These are phyloP conservation scores for Bujurquina vittata DNA, from an alignment of 2,113 vertebrate genomes.

Conservation along the genomic window DNA sequence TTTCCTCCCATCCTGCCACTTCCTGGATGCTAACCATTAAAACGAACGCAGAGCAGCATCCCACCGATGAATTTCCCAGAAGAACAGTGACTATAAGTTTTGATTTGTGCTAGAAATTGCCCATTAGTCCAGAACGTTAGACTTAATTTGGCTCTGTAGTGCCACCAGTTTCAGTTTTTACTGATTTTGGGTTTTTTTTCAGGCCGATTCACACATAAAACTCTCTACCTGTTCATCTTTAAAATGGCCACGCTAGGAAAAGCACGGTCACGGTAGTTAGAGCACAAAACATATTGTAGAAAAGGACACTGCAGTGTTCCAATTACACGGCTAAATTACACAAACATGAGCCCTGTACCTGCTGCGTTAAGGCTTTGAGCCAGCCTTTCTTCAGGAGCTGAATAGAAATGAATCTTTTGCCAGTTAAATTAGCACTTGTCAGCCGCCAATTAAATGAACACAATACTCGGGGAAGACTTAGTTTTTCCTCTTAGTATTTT, in stretches of 20 bases:
- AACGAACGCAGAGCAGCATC: accelerated
- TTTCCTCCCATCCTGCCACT: background rate
- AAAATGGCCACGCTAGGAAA: constrained; percentile 20
- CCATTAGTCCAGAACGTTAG: accelerated
- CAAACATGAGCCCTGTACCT: constrained; percentile 50
- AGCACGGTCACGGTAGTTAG: background rate
- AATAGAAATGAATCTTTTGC: constrained; percentile 49
- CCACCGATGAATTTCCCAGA: background rate
- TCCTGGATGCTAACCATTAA: background rate
- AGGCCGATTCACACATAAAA: background rate
- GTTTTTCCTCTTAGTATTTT: constrained; percentile 44
- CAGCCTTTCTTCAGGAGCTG: constrained; percentile 38
- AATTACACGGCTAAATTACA: constrained; percentile 57
- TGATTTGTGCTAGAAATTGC: background rate
- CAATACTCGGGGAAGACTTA: constrained; percentile 32
- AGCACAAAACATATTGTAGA: constrained; percentile 44
- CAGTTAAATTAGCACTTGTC: constrained; percentile 64
- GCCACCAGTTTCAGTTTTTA: background rate
- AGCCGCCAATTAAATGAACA: constrained; percentile 52
- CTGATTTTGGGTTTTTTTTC: background rate
- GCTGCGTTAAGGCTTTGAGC: constrained; percentile 48
- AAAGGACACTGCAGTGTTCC: constrained; percentile 28
- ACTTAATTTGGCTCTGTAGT: accelerated
- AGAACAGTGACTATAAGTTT: background rate
- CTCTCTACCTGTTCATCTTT: background rate